phyloP scores from a whole-genome alignment of 2,113 vertebrate species.

The Lipotes vexillifer region DNA sequence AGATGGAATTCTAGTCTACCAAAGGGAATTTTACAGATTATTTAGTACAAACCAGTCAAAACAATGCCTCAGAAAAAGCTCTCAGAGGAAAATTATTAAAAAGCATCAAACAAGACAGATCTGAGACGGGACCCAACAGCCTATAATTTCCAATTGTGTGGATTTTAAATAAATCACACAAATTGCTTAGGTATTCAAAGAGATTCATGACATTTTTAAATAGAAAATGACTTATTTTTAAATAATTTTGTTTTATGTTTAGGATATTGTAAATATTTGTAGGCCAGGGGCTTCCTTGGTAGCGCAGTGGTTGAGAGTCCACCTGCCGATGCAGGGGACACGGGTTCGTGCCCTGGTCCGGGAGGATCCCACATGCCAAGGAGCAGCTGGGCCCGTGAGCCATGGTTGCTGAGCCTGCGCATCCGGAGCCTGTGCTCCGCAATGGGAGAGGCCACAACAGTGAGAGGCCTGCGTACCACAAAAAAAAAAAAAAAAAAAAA shows the following conservation, averaged over 20 bases:
- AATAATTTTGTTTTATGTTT: background rate
- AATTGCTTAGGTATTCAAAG: background rate
- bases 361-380: no score
- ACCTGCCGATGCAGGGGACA: no score
- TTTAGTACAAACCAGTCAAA: background rate
- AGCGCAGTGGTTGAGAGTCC: no score
- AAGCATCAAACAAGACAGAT: background rate
- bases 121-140: background rate
- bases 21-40: background rate
- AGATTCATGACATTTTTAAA: background rate
- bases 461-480: no score
- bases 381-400: no score
- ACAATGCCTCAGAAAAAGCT: background rate
- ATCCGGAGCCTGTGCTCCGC: no score
- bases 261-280: background rate
- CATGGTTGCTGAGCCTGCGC: no score
- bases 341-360: no score
- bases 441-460: no score
- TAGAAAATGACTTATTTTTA: background rate
- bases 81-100: background rate
- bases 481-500: no score
- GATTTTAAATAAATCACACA: background rate
- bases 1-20: background rate
- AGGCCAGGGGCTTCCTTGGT: no score
- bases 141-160: background rate